Evolutionary conservation across 2,113 vertebrate species (phyloP).

Genomic region (Gadus macrocephalus): DNA sequence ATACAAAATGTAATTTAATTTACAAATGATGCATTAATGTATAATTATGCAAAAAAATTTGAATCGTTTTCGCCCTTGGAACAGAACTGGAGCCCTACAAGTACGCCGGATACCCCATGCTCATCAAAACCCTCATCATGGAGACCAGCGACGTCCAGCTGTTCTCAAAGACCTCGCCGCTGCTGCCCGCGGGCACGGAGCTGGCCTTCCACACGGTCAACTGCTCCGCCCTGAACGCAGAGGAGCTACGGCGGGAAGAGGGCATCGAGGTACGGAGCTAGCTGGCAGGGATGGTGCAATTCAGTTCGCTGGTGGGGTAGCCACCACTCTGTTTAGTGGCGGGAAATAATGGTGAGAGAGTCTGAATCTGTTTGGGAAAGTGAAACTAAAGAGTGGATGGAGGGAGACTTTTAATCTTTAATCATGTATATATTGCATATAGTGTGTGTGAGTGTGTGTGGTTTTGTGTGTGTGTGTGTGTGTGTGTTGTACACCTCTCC

Average conservation of each 20-base stretch:
- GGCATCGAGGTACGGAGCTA: slow-evolving; percentile 86
- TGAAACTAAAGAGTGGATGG: too few relatives aligned
- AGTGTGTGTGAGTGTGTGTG: too few relatives aligned
- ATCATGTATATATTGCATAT: too few relatives aligned
- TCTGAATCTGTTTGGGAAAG: too few relatives aligned
- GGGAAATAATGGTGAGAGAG: too few relatives aligned
- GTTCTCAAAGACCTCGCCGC: slow-evolving; percentile 91
- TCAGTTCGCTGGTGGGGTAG: too few relatives aligned
- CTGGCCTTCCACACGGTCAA: slow-evolving; percentile 95
- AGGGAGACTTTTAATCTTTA: too few relatives aligned
- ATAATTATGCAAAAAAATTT: background rate
- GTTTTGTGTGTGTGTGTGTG: too few relatives aligned
- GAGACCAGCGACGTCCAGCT: slow-evolving; percentile 90
- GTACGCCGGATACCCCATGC: slow-evolving; percentile 97
- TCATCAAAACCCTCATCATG: slow-evolving; percentile 96
- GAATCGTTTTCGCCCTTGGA: background rate
- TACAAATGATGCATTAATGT: too few relatives aligned
- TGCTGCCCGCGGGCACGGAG: slow-evolving; percentile 88
- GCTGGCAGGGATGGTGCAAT: background rate
- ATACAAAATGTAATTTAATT: too few relatives aligned
- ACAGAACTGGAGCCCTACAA: slow-evolving; percentile 96
- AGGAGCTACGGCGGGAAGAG: slow-evolving; percentile 90
- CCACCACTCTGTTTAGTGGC: too few relatives aligned
- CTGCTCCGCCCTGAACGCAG: slow-evolving; percentile 95
- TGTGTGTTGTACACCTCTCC: too few relatives aligned